Conservation (phyloP, 2,797 vertebrate genomes). For the Bradypodion ventrale region DNA sequence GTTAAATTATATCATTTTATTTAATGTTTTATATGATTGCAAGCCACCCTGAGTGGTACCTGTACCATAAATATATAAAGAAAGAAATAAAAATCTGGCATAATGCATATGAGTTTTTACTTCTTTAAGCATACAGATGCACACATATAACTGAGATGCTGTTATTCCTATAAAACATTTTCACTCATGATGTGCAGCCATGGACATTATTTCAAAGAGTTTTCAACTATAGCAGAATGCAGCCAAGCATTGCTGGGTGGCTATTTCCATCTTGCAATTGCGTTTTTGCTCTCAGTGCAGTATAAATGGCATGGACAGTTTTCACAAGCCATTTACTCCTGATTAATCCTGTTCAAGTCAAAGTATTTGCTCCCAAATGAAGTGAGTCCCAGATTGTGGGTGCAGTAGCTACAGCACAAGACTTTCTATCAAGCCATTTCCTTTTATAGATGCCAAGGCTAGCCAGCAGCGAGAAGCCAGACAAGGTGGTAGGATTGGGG, state of each 20-base stretch:
- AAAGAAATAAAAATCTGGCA: no score
- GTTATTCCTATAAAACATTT: neutral
- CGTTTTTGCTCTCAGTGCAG: neutral
- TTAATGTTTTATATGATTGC: no score
- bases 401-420: neutral
- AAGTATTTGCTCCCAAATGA: constrained; percentile 2
- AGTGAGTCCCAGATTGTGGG: neutral
- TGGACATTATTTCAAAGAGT: constrained; percentile 8
- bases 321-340: constrained; percentile 8
- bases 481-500: neutral
- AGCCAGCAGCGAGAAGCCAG: neutral
- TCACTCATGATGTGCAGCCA: neutral
- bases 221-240: constrained; percentile 7
- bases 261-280: constrained; percentile 22
- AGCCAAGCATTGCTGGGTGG: neutral
- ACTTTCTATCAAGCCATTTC: neutral
- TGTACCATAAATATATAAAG: no score
- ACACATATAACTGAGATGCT: neutral
- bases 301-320: constrained; percentile 4
- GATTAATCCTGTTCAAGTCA: constrained; percentile 7
- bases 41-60: no score
- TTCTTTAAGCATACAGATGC: neutral
- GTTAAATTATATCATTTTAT: no score
- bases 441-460: neutral
- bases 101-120: neutral